These are phyloP conservation scores for Stenopsyche tienmushanensis DNA, from an alignment of 1,140 invertebrate genomes.

Conservation along the genomic window DNA sequence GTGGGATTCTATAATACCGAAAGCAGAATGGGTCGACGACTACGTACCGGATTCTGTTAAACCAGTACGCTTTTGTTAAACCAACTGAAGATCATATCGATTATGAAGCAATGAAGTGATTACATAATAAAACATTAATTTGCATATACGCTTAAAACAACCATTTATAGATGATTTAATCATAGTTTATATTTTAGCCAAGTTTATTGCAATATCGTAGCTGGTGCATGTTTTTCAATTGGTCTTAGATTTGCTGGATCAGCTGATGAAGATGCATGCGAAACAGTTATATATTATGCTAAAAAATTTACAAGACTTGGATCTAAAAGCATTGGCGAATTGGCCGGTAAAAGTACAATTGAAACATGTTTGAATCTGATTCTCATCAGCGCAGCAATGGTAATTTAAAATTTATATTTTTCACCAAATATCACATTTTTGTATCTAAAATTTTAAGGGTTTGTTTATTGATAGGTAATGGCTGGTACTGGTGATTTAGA, in stretches of 20 bases:
- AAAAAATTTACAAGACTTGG: conserved; percentile 62
- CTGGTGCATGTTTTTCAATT: conserved; percentile 92
- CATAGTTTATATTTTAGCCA: conserved; percentile 63
- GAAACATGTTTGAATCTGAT: conserved; percentile 87
- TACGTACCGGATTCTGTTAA: conserved; percentile 78
- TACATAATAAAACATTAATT: conserved; percentile 13
- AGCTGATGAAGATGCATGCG: conserved; percentile 78
- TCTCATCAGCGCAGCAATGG: conserved; percentile 78
- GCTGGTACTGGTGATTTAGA: conserved; percentile 89
- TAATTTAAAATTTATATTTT: conserved; percentile 44
- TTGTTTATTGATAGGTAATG: conserved; percentile 67
- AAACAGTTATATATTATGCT: conserved; percentile 69
- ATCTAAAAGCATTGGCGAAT: conserved; percentile 74
- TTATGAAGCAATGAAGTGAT: conserved; percentile 91
- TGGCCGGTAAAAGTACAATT: conserved; percentile 85
- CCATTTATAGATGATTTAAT: background rate
- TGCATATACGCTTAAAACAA: background rate
- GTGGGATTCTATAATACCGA: conserved; percentile 83
- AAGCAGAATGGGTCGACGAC: conserved; percentile 79
- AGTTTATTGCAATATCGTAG: conserved; percentile 94
- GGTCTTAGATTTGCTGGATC: conserved; percentile 93
- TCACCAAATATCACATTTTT: too few species aligned
- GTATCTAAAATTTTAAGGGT: too few species aligned
- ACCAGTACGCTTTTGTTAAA: conserved; percentile 69
- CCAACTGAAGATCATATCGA: conserved; percentile 74